A percentile compares a stretch with the other conserved stretches of the same genome.
phyloP scores from a whole-genome alignment of 2,113 vertebrate species.

The Gila orcuttii region DNA sequence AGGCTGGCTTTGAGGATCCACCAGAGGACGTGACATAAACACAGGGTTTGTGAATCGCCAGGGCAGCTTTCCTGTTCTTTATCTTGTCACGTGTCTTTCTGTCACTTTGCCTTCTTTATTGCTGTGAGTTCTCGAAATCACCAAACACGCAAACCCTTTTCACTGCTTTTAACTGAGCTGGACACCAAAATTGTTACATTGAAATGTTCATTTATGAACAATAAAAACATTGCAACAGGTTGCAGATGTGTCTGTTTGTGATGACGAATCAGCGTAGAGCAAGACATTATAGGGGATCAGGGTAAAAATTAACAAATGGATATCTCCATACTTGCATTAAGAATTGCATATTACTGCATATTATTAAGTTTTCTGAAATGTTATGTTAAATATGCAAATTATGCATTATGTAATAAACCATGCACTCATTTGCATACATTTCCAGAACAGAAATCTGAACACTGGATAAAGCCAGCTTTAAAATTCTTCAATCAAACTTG shows the following conservation, averaged over 20 bases:
- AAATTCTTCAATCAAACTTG: too few species aligned
- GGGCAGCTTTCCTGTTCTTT: neutral
- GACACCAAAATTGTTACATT: neutral
- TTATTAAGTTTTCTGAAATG: too few species aligned
- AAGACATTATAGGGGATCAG: too few species aligned
- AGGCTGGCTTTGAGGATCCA: neutral
- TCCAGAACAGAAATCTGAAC: neutral
- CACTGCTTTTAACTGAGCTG: slow-evolving; percentile 7
- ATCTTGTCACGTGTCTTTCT: neutral
- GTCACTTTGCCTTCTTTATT: neutral
- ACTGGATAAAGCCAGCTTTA: neutral
- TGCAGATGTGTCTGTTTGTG: neutral
- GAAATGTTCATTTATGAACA: neutral
- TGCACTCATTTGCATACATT: neutral
- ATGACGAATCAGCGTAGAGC: neutral
- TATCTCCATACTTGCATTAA: too few species aligned
- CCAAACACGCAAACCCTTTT: neutral
- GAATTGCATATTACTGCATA: too few species aligned
- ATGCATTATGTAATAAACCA: neutral
- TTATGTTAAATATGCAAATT: neutral
- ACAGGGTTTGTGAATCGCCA: slow-evolving; percentile 6
- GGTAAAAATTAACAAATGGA: too few species aligned
- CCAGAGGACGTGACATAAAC: neutral
- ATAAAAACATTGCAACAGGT: slow-evolving; percentile 3
- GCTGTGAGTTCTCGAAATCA: neutral